Conservation (phyloP, 2,888 invertebrate species). For the Mycalesis mineus region DNA sequence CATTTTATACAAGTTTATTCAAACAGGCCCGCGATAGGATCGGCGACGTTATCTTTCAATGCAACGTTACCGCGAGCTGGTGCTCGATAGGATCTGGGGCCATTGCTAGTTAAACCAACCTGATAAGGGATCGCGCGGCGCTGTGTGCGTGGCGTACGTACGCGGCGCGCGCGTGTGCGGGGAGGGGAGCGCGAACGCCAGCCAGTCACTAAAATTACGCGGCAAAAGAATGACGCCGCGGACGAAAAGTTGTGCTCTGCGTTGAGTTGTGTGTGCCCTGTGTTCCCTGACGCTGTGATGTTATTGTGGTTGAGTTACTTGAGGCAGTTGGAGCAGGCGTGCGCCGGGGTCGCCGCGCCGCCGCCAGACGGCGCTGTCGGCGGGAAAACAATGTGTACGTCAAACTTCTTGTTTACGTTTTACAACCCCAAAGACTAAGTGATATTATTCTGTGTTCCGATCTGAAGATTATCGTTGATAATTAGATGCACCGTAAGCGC, state of each 20-base stretch:
- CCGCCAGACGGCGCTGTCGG: constrained; percentile 63
- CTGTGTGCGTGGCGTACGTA: constrained; percentile 47
- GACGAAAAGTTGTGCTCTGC: constrained; percentile 38
- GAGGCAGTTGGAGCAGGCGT: constrained; percentile 69
- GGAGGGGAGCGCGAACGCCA: constrained; percentile 53
- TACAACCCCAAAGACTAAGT: constrained; percentile 6
- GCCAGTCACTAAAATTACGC: constrained; percentile 75
- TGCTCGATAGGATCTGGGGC: constrained; percentile 71
- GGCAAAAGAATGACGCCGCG: constrained; percentile 74
- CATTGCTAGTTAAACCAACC: constrained; percentile 76
- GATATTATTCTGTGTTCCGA: too few relatives aligned
- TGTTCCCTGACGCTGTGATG: constrained; percentile 52
- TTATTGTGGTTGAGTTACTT: constrained; percentile 73
- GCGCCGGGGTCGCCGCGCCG: constrained; percentile 47
- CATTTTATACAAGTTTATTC: constrained; percentile 79
- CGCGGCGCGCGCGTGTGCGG: constrained; percentile 44
- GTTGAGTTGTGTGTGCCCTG: constrained; percentile 24
- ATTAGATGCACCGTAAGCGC: too few relatives aligned
- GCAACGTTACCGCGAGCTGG: constrained; percentile 77
- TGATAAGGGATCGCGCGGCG: constrained; percentile 68
- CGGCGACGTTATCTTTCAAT: constrained; percentile 77
- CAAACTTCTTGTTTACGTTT: constrained; percentile 6
- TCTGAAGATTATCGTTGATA: too few relatives aligned
- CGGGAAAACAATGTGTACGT: constrained; percentile 73
- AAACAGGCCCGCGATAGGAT: constrained; percentile 71